These are phyloP conservation scores for Meloidogyne floridensis DNA, from an alignment of 1,140 invertebrate species.

Conservation along the genomic window DNA sequence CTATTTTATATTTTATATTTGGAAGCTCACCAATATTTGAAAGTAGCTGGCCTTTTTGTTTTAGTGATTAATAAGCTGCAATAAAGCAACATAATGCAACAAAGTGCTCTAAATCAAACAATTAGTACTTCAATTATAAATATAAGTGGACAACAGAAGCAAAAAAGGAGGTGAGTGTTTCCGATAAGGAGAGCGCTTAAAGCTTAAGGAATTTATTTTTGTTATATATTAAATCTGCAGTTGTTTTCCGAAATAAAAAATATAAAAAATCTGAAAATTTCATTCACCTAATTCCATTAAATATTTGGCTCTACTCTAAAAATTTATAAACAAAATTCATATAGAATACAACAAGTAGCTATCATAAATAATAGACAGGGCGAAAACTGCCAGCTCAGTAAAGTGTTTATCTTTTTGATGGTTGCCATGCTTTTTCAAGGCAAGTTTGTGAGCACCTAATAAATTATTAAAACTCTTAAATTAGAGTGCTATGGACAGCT, in stretches of 20 bases:
- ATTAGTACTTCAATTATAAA: not conserved
- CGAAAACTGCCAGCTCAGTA: no score
- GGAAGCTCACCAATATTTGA: not conserved
- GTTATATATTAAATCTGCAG: no score
- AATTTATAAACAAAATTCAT: no score
- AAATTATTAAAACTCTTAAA: not conserved
- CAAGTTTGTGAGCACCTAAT: not conserved
- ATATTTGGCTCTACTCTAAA: no score
- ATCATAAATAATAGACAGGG: no score
- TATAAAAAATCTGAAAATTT: no score
- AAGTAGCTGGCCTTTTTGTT: not conserved
- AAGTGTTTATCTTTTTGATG: no score
- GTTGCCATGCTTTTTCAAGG: no score
- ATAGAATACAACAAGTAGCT: no score
- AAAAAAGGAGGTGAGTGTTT: not conserved
- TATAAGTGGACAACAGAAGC: not conserved
- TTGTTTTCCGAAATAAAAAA: no score
- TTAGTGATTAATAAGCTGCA: not conserved
- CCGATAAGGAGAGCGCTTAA: not conserved
- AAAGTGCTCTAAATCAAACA: not conserved
- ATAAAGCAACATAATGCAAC: not conserved
- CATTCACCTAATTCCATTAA: no score
- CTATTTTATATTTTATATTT: not conserved
- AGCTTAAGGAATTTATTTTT: not conserved
- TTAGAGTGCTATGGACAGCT: conserved; percentile 29